Percentiles rank a stretch among this genome's conserved stretches.
These are phyloP conservation scores for Orius laevigatus DNA, from an alignment of 1,140 invertebrate genomes.

Conservation along the genomic window DNA sequence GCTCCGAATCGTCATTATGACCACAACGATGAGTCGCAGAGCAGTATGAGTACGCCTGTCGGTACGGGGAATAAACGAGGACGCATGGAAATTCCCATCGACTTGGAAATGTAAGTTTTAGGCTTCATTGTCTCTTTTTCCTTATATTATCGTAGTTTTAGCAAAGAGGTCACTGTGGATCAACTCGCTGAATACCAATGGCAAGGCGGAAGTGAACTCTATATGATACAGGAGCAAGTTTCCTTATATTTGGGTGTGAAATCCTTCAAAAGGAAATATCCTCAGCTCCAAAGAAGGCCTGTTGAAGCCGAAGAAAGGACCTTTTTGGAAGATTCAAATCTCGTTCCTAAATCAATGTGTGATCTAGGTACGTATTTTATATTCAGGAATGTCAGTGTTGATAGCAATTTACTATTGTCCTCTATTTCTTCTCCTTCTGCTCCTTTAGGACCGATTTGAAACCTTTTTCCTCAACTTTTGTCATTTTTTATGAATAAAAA, in stretches of 20 bases:
- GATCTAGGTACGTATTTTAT: conserved; percentile 55
- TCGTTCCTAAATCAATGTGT: conserved; percentile 82
- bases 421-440: background rate
- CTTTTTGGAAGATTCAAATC: conserved; percentile 64
- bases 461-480: no score
- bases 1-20: background rate
- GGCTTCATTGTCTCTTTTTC: no score
- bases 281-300: conserved; percentile 64
- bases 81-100: conserved; percentile 52
- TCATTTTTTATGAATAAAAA: no score
- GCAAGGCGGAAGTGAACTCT: conserved; percentile 54
- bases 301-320: conserved; percentile 81
- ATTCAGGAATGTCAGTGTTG: no score
- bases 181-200: conserved; percentile 89
- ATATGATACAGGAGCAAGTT: conserved; percentile 83
- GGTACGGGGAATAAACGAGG: conserved; percentile 50
- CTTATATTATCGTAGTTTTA: conserved; percentile 14
- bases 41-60: conserved; percentile 38
- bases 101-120: conserved; percentile 35
- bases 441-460: no score
- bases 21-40: conserved; percentile 58
- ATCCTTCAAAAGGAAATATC: conserved; percentile 90
- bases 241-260: conserved; percentile 83
- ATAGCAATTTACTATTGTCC: background rate
- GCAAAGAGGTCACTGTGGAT: conserved; percentile 56